phyloP scores from a whole-genome alignment of 1,140 invertebrate species.

The Papilio dardanus region DNA sequence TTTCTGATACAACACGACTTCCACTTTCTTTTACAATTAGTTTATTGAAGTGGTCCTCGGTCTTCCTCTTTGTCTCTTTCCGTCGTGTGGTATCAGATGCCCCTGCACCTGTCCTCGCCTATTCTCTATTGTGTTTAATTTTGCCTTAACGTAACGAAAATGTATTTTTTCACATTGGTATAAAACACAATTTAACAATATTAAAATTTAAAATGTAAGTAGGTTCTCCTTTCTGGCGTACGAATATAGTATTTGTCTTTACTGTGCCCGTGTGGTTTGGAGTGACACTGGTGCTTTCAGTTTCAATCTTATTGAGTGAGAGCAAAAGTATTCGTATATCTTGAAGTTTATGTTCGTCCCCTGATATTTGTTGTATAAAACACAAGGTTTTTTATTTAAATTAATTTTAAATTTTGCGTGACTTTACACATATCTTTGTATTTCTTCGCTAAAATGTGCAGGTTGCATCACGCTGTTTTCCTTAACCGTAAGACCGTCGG shows the following conservation, averaged over 20 bases:
- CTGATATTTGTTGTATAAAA: background rate
- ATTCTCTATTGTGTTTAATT: too few species aligned
- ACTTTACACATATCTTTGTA: too few species aligned
- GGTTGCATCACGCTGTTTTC: background rate
- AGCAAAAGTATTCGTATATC: constrained; percentile 7
- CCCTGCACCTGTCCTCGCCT: too few species aligned
- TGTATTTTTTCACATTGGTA: background rate
- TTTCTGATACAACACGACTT: too few species aligned
- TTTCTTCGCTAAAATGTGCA: background rate
- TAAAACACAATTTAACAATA: background rate
- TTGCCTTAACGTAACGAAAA: too few species aligned
- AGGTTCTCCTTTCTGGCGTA: background rate
- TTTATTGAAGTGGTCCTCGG: too few species aligned
- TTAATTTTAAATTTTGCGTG: background rate
- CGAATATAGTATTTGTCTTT: background rate
- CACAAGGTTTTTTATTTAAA: constrained; percentile 6
- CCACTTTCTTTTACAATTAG: too few species aligned
- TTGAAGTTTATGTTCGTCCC: background rate
- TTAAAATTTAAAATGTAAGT: background rate
- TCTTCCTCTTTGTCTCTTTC: too few species aligned
- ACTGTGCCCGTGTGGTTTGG: background rate
- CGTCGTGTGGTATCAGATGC: too few species aligned
- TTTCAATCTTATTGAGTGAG: constrained; percentile 10
- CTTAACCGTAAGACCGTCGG: too few species aligned
- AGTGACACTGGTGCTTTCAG: background rate